Evolutionary conservation across 2,797 vertebrate species (phyloP).

Genomic region (Corythornis leucogaster): DNA sequence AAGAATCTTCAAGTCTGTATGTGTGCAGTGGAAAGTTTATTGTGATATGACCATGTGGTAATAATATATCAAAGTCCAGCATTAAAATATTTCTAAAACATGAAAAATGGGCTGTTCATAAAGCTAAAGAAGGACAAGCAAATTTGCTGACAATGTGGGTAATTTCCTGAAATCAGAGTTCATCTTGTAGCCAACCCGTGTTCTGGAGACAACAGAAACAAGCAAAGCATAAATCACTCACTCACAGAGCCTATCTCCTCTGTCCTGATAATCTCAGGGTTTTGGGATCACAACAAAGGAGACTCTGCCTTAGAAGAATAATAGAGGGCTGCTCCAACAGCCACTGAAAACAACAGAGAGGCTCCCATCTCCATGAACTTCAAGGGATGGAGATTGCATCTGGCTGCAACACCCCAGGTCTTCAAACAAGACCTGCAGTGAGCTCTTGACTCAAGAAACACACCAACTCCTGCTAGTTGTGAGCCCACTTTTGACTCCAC

Average conservation of each 20-base stretch:
- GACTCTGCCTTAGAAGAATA: background rate
- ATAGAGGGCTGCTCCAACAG: background rate
- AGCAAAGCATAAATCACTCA: slow-evolving; percentile 66
- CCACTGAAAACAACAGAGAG: slow-evolving; percentile 12
- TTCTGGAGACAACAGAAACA: slow-evolving; percentile 48
- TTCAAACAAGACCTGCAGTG: background rate
- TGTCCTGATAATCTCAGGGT: background rate
- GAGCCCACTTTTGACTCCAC: background rate
- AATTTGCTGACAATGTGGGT: slow-evolving; percentile 59
- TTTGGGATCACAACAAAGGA: slow-evolving; percentile 15
- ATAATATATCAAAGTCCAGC: slow-evolving; percentile 68
- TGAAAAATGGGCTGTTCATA: slow-evolving; percentile 53
- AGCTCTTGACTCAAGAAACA: background rate
- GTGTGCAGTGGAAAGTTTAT: slow-evolving; percentile 55
- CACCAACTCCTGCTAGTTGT: background rate
- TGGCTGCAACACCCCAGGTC: background rate
- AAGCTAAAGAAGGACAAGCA: slow-evolving; percentile 26
- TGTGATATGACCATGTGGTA: slow-evolving; percentile 71
- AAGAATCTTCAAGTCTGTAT: slow-evolving; percentile 39
- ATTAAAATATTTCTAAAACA: slow-evolving; percentile 69
- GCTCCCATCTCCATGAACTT: background rate
- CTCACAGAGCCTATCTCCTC: background rate
- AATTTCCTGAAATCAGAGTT: slow-evolving; percentile 69
- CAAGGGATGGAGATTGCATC: background rate
- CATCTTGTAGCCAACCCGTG: slow-evolving; percentile 18